These are phyloP conservation scores for Paracentrotus lividus DNA, from an alignment of 53 echinoderm and acorn worm species.

Conservation along the genomic window DNA sequence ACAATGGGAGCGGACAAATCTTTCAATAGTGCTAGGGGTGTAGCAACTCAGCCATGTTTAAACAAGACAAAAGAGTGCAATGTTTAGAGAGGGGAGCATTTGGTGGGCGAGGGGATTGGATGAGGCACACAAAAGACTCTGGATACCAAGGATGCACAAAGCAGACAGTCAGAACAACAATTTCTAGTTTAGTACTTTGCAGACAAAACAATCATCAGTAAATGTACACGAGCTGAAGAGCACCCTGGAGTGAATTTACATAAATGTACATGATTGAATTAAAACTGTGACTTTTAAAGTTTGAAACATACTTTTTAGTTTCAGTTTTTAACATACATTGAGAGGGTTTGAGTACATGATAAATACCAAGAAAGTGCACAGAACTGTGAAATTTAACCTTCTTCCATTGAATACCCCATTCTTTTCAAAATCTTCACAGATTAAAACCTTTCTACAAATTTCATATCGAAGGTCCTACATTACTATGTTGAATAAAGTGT, in stretches of 20 bases:
- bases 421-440: no score
- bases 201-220: background rate
- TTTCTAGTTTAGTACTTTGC: background rate
- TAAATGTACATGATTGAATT: no score
- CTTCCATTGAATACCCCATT: background rate
- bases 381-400: background rate
- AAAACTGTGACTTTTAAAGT: no score
- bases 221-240: no score
- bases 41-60: conserved; percentile 67
- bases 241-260: no score
- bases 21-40: conserved; percentile 60
- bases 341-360: no score
- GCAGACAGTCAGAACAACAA: conserved; percentile 4
- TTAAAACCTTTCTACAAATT: no score
- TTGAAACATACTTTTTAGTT: no score
- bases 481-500: background rate
- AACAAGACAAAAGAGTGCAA: conserved; percentile 63
- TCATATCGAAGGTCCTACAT: background rate
- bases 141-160: background rate
- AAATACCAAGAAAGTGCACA: background rate
- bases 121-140: background rate
- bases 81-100: conserved; percentile 60
- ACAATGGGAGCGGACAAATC: conserved; percentile 56
- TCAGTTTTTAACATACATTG: background rate
- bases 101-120: background rate